Evolutionary conservation across 2,113 vertebrate genomes (phyloP), one percentile per base, ranked within the genome.

Genomic region (Setophaga petechia): DNA sequence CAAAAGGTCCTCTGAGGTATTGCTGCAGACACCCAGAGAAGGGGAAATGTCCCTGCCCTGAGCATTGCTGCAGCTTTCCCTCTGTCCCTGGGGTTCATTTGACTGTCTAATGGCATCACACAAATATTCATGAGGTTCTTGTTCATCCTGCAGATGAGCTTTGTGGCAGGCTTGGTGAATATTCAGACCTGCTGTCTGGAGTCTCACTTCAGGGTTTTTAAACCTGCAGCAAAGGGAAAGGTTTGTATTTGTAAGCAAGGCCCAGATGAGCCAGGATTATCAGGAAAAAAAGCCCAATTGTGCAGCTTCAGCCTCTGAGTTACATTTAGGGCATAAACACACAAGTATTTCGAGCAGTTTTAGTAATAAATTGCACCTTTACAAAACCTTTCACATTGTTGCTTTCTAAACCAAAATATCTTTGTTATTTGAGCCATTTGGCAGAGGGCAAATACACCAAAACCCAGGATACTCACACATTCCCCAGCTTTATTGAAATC

Each of bases 91-190:
- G 59, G 59, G 21, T 6, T 84, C 69, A 80, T 95, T 72, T 94
- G 35, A 63, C 89, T 74, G 55, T 67, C 77, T 95, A 84, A 95
- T 78, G 24, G 35, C 35, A 82, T 37, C 77, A 39, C 63, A 84
- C 68, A 93, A 65, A 87, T 95, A 94, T 95, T 91, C 87, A 94
- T 87, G 93, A 87, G 49, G 9, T 14, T 87, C 77, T 84, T 67
- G 52, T 51, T 95, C 92, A 54, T 69, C n/a, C 51, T 62, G 61
- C 41, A 23, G 33, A 65, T 51, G 72, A 72, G 74, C 35, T 74
- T 51, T 71, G 18, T 78, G 65, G 58, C 49, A 84, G 73, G 15
- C 47, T 37, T 18, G 37, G 37, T 83, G 90, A 88, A 86, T 69
- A 77, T 83, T 80, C 72, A 84, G 76, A 43, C 15, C 35, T 58